A percentile compares a stretch with the other conserved stretches of the same genome.
Evolutionary conservation across 2,113 vertebrate genomes (phyloP).

Genomic region (Dasyornis broadbenti): DNA sequence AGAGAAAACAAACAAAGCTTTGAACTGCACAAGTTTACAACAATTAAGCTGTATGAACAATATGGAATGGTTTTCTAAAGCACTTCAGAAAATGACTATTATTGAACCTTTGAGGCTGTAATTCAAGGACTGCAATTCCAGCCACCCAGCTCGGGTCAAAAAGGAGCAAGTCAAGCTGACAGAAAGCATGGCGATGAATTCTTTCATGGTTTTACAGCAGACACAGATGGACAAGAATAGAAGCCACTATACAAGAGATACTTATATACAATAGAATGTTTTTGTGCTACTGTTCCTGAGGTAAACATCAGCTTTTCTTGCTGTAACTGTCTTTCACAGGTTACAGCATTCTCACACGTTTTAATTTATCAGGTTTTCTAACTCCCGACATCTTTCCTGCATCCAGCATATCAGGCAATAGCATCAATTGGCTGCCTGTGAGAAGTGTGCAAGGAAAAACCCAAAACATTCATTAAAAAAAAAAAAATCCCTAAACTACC

Average conservation of each 20-base stretch:
- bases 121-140: neutral
- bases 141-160: conserved; percentile 13
- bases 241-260: neutral
- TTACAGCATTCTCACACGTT: neutral
- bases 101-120: neutral
- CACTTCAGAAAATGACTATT: conserved; percentile 17
- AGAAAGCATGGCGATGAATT: neutral
- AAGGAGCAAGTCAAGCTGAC: conserved; percentile 28
- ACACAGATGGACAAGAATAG: neutral
- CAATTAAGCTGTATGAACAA: neutral
- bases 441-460: neutral
- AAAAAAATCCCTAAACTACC: neutral
- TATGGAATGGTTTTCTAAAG: neutral
- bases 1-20: neutral
- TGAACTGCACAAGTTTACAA: neutral
- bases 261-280: neutral
- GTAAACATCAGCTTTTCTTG: neutral
- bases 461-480: neutral
- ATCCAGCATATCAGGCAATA: neutral
- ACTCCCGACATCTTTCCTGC: neutral
- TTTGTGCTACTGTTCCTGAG: neutral
- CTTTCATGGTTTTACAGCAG: conserved; percentile 11
- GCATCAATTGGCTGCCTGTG: neutral
- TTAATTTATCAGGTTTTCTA: neutral
- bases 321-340: neutral